Percentiles rank a stretch among this genome's conserved stretches.
Evolutionary conservation across 35 echinoderm and acorn worm genomes (phyloP).

Genomic region (Eucidaris tribuloides): DNA sequence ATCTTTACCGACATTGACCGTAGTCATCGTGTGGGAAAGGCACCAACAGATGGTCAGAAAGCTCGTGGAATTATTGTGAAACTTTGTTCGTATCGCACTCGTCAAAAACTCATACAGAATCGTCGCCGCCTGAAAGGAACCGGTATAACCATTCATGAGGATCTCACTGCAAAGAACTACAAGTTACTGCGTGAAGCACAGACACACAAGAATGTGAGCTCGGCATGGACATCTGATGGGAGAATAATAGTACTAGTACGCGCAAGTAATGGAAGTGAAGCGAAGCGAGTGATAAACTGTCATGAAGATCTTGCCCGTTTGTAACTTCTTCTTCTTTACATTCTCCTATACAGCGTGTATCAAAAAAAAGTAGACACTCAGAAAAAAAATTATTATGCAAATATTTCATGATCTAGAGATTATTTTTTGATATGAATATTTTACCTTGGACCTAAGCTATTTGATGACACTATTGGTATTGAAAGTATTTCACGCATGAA

Average conservation of each 20-base stretch:
- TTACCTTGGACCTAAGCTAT: no score
- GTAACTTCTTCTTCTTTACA: no score
- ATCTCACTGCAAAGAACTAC: conserved; percentile 5
- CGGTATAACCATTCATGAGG: conserved; percentile 17
- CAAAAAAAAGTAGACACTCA: no score
- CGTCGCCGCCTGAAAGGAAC: background rate
- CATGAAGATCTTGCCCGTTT: no score
- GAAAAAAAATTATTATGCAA: no score
- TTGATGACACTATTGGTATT: no score
- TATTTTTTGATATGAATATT: no score
- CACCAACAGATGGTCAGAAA: background rate
- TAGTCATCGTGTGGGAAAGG: conserved; percentile 18
- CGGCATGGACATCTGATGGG: conserved; percentile 1
- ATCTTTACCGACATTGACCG: conserved; percentile 2
- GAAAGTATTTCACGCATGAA: no score
- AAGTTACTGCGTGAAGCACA: background rate
- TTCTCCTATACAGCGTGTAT: no score
- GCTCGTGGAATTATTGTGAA: conserved; percentile 10
- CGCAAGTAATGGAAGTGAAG: background rate
- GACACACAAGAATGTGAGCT: background rate
- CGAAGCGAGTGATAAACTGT: conserved; percentile 15
- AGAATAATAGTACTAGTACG: background rate
- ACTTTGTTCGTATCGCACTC: background rate
- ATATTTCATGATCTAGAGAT: no score
- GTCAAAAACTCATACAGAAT: background rate